Conservation (phyloP, 2,888 invertebrate genomes). For the Poecilobothrus nobilitatus region DNA sequence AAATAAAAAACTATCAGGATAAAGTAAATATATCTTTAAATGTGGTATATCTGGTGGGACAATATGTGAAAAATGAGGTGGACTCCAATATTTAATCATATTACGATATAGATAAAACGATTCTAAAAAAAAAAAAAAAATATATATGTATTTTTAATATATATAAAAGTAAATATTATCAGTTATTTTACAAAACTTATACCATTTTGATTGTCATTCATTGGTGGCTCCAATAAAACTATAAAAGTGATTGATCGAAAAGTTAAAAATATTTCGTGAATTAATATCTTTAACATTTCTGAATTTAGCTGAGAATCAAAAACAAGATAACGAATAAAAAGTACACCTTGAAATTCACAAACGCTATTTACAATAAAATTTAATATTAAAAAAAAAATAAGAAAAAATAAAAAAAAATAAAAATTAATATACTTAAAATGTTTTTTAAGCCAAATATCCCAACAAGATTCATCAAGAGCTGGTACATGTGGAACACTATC, state of each 20-base stretch:
- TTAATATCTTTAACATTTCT: neutral
- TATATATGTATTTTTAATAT: too few relatives aligned
- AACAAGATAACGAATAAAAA: constrained; percentile 32
- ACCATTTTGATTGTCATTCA: neutral
- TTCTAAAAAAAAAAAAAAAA: too few relatives aligned
- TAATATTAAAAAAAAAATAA: too few relatives aligned
- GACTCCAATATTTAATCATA: too few relatives aligned
- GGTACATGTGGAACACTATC: constrained; percentile 49
- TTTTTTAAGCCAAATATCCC: constrained; percentile 51
- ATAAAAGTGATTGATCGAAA: constrained; percentile 3
- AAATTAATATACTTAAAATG: constrained; percentile 45
- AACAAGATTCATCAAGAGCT: constrained; percentile 48
- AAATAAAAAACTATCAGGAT: neutral
- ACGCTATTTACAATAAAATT: too few relatives aligned
- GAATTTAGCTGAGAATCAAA: constrained; percentile 43
- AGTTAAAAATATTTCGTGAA: constrained; percentile 11
- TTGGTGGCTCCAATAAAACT: neutral
- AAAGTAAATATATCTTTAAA: neutral
- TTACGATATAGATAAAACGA: too few relatives aligned
- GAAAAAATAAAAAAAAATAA: too few relatives aligned
- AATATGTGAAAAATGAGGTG: too few relatives aligned
- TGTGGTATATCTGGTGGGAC: neutral
- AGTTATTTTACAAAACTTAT: too few relatives aligned
- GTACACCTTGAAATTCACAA: too few relatives aligned
- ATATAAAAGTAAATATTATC: too few relatives aligned